Evolutionary conservation across 2,888 invertebrate species (phyloP).

Genomic region (Gari tellinella): DNA sequence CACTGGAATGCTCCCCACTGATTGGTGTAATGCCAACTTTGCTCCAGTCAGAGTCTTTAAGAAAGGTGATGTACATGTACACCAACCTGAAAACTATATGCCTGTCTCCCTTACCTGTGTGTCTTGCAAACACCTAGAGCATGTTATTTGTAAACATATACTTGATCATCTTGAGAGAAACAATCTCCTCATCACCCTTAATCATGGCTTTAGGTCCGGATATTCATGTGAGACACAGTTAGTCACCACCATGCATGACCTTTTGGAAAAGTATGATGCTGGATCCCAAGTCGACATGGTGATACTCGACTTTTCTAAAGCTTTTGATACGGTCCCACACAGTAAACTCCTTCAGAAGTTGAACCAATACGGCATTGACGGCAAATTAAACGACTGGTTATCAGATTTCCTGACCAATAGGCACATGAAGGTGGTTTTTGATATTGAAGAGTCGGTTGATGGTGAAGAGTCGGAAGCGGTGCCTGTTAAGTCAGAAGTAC

Average conservation of each 20-base stretch:
- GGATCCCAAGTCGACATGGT: slow-evolving; percentile 32
- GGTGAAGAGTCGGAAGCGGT: too few relatives aligned
- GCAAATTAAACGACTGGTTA: slow-evolving; percentile 31
- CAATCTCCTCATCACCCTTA: slow-evolving; percentile 38
- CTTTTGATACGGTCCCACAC: too few relatives aligned
- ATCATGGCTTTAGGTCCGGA: slow-evolving; percentile 47
- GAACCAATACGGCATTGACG: slow-evolving; percentile 34
- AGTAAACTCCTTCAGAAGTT: slow-evolving; percentile 41
- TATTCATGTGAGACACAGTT: slow-evolving; percentile 56
- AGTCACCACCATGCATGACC: slow-evolving; percentile 39
- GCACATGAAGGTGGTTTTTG: slow-evolving; percentile 18
- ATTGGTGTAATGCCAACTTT: slow-evolving; percentile 43
- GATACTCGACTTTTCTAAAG: slow-evolving; percentile 43
- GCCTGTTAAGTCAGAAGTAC: too few relatives aligned
- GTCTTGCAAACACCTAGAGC: slow-evolving; percentile 47
- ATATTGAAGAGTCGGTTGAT: slow-evolving; percentile 22
- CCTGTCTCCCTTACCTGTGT: slow-evolving; percentile 50
- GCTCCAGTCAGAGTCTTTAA: slow-evolving; percentile 43
- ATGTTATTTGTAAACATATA: slow-evolving; percentile 54
- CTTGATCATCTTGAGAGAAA: slow-evolving; percentile 42
- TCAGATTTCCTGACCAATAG: too few relatives aligned
- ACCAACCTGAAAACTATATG: too few relatives aligned
- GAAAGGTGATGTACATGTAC: slow-evolving; percentile 41
- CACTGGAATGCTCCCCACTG: slow-evolving; percentile 16
- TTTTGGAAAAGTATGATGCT: slow-evolving; percentile 15